Evolutionary conservation across 2,888 invertebrate genomes (phyloP).

Genomic region (Adineta ricciae): DNA sequence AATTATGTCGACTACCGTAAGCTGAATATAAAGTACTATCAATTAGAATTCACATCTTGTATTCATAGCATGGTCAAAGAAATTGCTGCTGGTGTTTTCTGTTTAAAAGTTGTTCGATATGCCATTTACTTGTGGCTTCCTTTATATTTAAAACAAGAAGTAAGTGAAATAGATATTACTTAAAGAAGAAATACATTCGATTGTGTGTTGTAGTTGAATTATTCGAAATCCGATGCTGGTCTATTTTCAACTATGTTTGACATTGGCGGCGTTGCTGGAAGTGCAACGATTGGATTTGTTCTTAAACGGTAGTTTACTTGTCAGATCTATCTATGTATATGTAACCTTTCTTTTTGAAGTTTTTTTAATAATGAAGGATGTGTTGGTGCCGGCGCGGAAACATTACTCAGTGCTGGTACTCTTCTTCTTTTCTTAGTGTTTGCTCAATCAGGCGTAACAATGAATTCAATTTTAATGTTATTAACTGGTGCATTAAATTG

Average conservation of each 20-base stretch:
- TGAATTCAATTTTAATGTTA: conserved; percentile 48
- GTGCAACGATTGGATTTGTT: conserved; percentile 49
- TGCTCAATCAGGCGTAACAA: conserved; percentile 46
- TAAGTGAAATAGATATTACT: conserved; percentile 36
- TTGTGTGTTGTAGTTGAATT: conserved; percentile 42
- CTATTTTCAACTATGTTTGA: conserved; percentile 52
- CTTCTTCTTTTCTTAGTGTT: conserved; percentile 48
- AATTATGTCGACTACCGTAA: conserved; percentile 30
- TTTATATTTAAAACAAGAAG: conserved; percentile 48
- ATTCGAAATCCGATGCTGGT: conserved; percentile 49
- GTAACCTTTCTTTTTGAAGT: conserved; percentile 35
- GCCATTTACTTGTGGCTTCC: conserved; percentile 54
- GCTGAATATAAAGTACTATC: background rate
- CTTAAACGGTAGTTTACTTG: conserved; percentile 43
- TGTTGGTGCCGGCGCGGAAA: conserved; percentile 45
- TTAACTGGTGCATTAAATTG: conserved; percentile 51
- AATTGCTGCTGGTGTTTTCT: conserved; percentile 50
- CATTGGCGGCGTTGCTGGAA: conserved; percentile 52
- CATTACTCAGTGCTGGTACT: conserved; percentile 44
- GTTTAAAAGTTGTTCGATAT: conserved; percentile 52
- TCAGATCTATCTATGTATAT: background rate
- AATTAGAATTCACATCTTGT: conserved; percentile 32
- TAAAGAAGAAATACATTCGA: background rate
- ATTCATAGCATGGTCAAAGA: conserved; percentile 47
- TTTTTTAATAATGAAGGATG: conserved; percentile 46